Evolutionary conservation across 2,113 vertebrate genomes (phyloP).

Genomic region (Rhineura floridana): DNA sequence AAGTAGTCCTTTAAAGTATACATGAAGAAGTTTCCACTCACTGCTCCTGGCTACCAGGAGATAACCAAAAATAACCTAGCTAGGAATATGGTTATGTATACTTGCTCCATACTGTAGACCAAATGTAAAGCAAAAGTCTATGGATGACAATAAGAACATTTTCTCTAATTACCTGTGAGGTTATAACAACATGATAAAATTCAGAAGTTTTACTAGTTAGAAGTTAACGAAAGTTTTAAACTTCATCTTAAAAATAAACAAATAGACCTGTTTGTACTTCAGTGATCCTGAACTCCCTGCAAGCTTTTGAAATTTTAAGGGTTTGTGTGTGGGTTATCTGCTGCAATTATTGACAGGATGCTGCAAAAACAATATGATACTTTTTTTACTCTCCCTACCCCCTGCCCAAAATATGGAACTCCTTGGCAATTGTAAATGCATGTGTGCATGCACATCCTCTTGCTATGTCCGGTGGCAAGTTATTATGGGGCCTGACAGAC

Average conservation of each 20-base stretch:
- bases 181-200: neutral
- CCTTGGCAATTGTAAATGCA: constrained; percentile 81
- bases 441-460: constrained; percentile 55
- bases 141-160: neutral
- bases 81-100: neutral
- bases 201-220: neutral
- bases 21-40: neutral
- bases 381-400: constrained; percentile 32
- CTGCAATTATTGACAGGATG: constrained; percentile 63
- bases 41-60: neutral
- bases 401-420: constrained; percentile 58
- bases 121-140: neutral
- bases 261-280: constrained; percentile 16
- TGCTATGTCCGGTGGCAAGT: constrained; percentile 82
- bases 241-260: constrained; percentile 12
- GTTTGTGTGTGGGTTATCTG: constrained; percentile 65
- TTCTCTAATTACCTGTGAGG: neutral
- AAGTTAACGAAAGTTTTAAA: neutral
- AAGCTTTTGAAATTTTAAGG: constrained; percentile 66
- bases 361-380: constrained; percentile 69
- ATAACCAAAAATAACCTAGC: neutral
- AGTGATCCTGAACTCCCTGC: constrained; percentile 47
- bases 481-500: constrained; percentile 93
- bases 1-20: neutral
- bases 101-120: neutral